A percentile compares a stretch with the other conserved stretches of the same genome.
Conservation (phyloP, 2,797 vertebrate genomes). For the Crypturellus tataupa region DNA sequence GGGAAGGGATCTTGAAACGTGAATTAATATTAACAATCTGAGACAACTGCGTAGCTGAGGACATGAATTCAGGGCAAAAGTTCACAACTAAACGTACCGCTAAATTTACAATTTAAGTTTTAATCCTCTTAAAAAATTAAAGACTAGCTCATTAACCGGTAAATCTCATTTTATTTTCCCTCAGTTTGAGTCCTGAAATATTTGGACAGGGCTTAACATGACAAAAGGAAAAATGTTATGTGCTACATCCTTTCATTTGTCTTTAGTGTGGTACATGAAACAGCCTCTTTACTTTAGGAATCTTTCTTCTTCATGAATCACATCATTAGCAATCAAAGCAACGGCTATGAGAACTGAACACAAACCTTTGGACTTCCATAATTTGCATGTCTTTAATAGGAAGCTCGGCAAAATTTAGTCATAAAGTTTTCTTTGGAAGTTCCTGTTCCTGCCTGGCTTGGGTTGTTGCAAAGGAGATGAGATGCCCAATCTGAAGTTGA, state of each 20-base stretch:
- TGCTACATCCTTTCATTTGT: constrained; percentile 27
- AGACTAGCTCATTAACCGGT: constrained; percentile 6
- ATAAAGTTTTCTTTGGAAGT: constrained; percentile 33
- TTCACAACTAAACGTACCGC: not conserved
- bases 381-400: constrained; percentile 46
- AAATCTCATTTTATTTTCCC: constrained; percentile 27
- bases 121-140: constrained; percentile 42
- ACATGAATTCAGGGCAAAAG: not conserved
- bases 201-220: constrained; percentile 27
- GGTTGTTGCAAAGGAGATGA: not conserved
- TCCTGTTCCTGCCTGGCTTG: not conserved
- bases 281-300: constrained; percentile 32
- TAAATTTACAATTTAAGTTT: not conserved
- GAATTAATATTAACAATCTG: not conserved
- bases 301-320: constrained; percentile 39
- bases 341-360: constrained; percentile 29
- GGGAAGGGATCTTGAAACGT: not conserved
- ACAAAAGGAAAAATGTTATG: not conserved
- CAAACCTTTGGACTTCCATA: constrained; percentile 60
- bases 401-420: not conserved
- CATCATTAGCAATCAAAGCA: constrained; percentile 66
- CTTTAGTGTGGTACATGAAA: constrained; percentile 54
- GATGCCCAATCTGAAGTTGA: not conserved
- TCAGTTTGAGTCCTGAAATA: constrained; percentile 11
- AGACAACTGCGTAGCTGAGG: not conserved